phyloP scores from a whole-genome alignment of 2,113 vertebrate genomes.

The Channa maculata region DNA sequence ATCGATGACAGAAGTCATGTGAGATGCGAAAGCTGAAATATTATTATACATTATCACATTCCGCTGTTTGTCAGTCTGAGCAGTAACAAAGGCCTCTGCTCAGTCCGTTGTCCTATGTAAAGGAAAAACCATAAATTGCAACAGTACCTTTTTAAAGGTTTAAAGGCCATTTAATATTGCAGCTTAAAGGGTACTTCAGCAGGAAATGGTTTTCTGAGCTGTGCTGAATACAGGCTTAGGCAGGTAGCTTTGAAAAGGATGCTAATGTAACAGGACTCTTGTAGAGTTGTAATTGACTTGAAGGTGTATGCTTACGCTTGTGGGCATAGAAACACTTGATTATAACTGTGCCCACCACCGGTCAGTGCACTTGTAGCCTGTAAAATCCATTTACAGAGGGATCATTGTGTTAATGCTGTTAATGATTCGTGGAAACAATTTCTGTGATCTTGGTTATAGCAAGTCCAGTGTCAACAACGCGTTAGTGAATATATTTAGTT shows the following conservation, averaged over 20 bases:
- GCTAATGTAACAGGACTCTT: slow-evolving; percentile 7
- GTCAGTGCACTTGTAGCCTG: not conserved
- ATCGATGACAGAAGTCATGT: not conserved
- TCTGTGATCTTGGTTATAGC: not conserved
- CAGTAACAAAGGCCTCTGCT: not conserved
- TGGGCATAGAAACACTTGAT: slow-evolving; percentile 9
- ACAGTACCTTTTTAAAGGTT: slow-evolving; percentile 44
- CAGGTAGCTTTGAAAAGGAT: slow-evolving; percentile 16
- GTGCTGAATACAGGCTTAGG: slow-evolving; percentile 12
- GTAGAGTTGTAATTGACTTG: slow-evolving; percentile 24
- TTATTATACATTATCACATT: not conserved
- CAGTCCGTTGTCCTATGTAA: not conserved
- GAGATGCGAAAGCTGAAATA: not conserved
- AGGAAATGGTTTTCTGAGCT: slow-evolving; percentile 42
- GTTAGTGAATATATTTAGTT: not conserved
- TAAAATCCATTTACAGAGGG: slow-evolving; percentile 18
- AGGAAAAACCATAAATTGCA: not conserved
- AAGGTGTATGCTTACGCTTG: slow-evolving; percentile 2
- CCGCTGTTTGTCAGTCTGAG: not conserved
- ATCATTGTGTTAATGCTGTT: slow-evolving; percentile 4
- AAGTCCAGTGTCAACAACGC: not conserved
- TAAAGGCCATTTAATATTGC: slow-evolving; percentile 47
- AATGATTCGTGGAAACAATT: slow-evolving; percentile 12
- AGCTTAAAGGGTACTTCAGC: slow-evolving; percentile 33
- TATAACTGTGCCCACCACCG: not conserved